phyloP scores from a whole-genome alignment of 2,888 invertebrate species.

The Automeris io region DNA sequence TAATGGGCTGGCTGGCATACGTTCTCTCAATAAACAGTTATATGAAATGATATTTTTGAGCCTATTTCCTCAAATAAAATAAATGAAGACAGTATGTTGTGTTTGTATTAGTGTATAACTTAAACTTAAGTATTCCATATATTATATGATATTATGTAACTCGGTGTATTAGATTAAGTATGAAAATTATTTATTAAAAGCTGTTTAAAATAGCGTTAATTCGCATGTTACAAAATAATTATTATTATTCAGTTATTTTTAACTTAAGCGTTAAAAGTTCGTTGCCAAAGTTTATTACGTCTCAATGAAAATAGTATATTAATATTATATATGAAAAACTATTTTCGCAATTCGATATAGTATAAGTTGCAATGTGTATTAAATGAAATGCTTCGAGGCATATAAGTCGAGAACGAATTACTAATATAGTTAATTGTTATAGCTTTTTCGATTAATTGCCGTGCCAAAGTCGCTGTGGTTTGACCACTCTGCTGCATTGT shows the following conservation, averaged over 20 bases:
- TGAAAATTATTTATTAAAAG: conserved; percentile 2
- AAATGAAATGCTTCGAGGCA: conserved; percentile 6
- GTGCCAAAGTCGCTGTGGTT: conserved; percentile 48
- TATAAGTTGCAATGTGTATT: background rate
- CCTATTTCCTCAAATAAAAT: too few species aligned
- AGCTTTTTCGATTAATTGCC: conserved; percentile 34
- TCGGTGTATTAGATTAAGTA: conserved; percentile 47
- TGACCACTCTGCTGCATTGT: conserved; percentile 22
- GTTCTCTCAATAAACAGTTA: too few species aligned
- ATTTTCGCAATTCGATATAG: background rate
- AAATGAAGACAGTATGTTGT: conserved; percentile 45
- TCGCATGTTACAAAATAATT: conserved; percentile 26
- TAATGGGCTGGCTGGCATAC: too few species aligned
- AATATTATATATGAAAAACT: too few species aligned
- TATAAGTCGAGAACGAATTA: conserved; percentile 18
- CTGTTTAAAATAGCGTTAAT: conserved; percentile 24
- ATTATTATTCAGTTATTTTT: conserved; percentile 5
- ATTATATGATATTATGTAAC: conserved; percentile 30
- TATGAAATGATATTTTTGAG: too few species aligned
- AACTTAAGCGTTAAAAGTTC: conserved; percentile 27
- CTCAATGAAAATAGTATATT: conserved; percentile 18
- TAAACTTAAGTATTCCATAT: conserved; percentile 45
- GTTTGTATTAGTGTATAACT: conserved; percentile 32
- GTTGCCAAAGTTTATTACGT: conserved; percentile 38
- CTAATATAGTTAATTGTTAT: conserved; percentile 14